phyloP scores from a whole-genome alignment of 2,888 invertebrate species.

The Acrocera orbiculus region DNA sequence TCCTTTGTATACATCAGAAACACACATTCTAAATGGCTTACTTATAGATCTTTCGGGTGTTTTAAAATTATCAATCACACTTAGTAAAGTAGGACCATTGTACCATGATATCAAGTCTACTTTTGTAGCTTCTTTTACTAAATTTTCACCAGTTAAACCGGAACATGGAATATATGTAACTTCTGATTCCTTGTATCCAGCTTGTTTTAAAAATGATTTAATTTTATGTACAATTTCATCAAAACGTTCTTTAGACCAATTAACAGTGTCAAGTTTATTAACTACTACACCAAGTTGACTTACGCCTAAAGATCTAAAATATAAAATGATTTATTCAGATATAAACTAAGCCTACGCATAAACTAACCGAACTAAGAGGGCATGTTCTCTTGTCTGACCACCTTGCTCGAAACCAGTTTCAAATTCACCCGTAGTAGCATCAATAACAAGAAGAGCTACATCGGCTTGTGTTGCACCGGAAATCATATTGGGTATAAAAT shows the following conservation, averaged over 20 bases:
- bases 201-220: conserved; percentile 68
- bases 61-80: conserved; percentile 74
- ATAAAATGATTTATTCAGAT: no score
- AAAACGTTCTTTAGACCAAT: conserved; percentile 84
- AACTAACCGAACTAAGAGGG: conserved; percentile 57
- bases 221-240: conserved; percentile 74
- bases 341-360: no score
- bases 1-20: conserved; percentile 90
- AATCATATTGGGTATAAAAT: conserved; percentile 99
- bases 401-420: conserved; percentile 97
- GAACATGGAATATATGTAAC: conserved; percentile 87
- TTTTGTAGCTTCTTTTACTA: conserved; percentile 49
- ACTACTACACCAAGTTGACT: conserved; percentile 86
- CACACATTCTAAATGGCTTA: conserved; percentile 79
- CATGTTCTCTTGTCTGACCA: conserved; percentile 96
- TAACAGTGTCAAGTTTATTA: conserved; percentile 92
- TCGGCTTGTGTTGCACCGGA: conserved; percentile 97
- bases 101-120: conserved; percentile 55
- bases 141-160: conserved; percentile 90
- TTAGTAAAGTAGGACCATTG: conserved; percentile 63
- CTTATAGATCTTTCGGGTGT: conserved; percentile 72
- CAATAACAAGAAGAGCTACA: conserved; percentile 89
- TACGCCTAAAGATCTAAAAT: conserved; percentile 51
- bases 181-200: conserved; percentile 75
- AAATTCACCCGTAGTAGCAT: conserved; percentile 92